Base-by-base conservation (phyloP, 1,140 invertebrate species). In the Leptinotarsa lineolata region DNA sequence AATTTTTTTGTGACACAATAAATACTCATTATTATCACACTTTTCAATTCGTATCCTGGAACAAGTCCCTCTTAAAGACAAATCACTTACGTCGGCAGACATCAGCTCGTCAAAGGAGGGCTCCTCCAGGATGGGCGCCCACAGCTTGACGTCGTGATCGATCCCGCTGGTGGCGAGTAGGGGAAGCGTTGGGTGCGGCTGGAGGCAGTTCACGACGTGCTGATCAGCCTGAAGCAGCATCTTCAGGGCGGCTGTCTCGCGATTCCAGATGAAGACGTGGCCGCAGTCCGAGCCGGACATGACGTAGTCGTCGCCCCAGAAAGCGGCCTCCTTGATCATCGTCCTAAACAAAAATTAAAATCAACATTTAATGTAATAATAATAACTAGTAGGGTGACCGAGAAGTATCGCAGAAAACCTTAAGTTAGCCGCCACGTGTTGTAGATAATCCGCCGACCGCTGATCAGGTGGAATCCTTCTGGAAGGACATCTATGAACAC, bases 311-410 rank as follows among this genome's bases (percentile, higher is more conserved):
- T 93, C 87, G 60, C 95, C 95, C 93, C 94, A 97, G 83, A 96
- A 97, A 72, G 91, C 93, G 1, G 94, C 92, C 84, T 96, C 93
- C 85, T 96, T 96, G 66, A 97, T 96, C 93, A 93, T 93, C 24
- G 92, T 94, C 82, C 91, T 94, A 87, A 85, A 87, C 72, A 54
- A 18, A 54, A 54, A 54, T 18, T 3, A 11, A 11, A 39, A 39
- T 39, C 3, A 39, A 11, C 0, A 39, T 39, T 39, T 39, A 3
- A 39, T 39, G 30, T 39, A 39, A 39, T 39, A 39, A 39, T 8
- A 30, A 11, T 39, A 39, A 39, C n/a, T n/a, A n/a, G n/a, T n/a
- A n/a, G n/a, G n/a, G n/a, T n/a, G n/a, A n/a, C n/a, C n/a, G n/a
- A n/a, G n/a, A n/a, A n/a, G n/a, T n/a, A n/a, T n/a, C n/a, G n/a